These are phyloP conservation scores for Pogonocherus hispidulus DNA, from an alignment of 2,888 invertebrate species.

Conservation along the genomic window DNA sequence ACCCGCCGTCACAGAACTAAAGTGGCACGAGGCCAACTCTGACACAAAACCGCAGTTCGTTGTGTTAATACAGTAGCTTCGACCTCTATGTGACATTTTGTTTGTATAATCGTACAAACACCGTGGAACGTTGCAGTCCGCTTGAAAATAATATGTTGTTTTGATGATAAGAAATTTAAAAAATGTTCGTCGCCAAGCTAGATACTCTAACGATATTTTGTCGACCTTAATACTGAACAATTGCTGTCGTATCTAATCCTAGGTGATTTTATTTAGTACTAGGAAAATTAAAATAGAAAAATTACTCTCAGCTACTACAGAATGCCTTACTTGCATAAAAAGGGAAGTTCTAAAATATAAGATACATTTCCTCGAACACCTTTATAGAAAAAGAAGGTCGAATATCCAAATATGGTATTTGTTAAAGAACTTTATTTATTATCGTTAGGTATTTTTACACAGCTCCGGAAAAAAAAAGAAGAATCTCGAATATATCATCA, in stretches of 20 bases:
- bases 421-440: too few species aligned
- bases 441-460: too few species aligned
- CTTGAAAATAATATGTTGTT: constrained; percentile 20
- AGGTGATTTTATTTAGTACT: background rate
- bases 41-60: constrained; percentile 42
- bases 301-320: too few species aligned
- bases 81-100: constrained; percentile 57
- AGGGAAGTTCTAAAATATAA: too few species aligned
- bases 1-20: constrained; percentile 52
- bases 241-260: background rate
- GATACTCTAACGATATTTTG: background rate
- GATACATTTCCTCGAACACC: too few species aligned
- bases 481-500: too few species aligned
- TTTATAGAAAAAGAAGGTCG: too few species aligned
- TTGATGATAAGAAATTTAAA: constrained; percentile 9
- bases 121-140: constrained; percentile 5
- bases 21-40: constrained; percentile 60
- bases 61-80: constrained; percentile 44
- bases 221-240: background rate
- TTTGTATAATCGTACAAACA: constrained; percentile 30
- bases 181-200: constrained; percentile 13
- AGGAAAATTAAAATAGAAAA: too few species aligned
- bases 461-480: too few species aligned
- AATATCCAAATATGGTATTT: too few species aligned
- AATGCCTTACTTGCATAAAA: too few species aligned